These are phyloP conservation scores for Salminus brasiliensis DNA, from an alignment of 2,113 vertebrate species.

Conservation along the genomic window DNA sequence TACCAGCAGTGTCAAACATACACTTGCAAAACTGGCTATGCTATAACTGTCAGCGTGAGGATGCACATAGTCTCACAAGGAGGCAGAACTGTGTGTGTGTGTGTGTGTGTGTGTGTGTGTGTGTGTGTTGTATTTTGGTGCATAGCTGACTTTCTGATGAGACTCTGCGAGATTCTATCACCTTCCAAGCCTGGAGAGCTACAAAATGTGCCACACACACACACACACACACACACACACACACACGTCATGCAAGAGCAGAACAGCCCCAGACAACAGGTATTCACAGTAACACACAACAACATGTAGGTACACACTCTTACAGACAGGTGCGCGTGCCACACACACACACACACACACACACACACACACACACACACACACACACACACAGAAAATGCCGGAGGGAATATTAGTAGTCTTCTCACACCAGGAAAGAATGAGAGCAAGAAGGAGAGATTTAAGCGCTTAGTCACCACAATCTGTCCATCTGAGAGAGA, in stretches of 20 bases:
- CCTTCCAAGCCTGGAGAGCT: neutral
- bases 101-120: slow-evolving; percentile 1
- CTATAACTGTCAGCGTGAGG: neutral
- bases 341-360: slow-evolving; percentile 28
- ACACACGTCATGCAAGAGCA: neutral
- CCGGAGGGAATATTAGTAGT: neutral
- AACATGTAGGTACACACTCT: neutral
- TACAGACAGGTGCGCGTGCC: neutral
- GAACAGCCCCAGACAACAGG: neutral
- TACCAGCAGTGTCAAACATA: too few species aligned
- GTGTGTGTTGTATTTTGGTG: slow-evolving; percentile 27
- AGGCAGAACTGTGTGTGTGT: neutral
- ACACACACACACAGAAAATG: slow-evolving; percentile 27
- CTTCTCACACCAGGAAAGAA: slow-evolving; percentile 35
- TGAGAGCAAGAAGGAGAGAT: slow-evolving; percentile 35
- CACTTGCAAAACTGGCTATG: too few species aligned
- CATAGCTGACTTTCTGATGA: slow-evolving; percentile 50
- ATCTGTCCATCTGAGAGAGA: slow-evolving; percentile 21
- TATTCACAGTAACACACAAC: neutral
- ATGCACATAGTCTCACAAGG: slow-evolving; percentile 13
- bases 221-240: slow-evolving; percentile 34
- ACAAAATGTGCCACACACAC: neutral
- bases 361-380: slow-evolving; percentile 18
- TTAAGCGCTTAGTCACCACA: slow-evolving; percentile 48
- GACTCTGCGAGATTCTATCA: slow-evolving; percentile 16